Base-by-base conservation (phyloP, 1,140 invertebrate genomes). In the Vanessa atalanta region DNA sequence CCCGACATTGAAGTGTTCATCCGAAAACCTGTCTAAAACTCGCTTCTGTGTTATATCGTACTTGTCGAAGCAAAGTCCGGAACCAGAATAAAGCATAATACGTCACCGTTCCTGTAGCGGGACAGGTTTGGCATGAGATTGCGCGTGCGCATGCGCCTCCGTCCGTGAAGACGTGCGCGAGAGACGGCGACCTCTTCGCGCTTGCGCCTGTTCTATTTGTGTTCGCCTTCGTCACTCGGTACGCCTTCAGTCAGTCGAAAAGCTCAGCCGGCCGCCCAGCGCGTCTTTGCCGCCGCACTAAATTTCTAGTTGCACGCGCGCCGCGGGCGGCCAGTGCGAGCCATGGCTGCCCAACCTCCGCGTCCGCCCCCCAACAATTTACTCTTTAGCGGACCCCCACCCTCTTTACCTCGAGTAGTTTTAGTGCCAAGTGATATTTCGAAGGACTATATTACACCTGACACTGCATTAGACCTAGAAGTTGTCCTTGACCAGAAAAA, bases 151-250 rank as follows among this genome's bases (percentile, higher is more conserved):
- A 88, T 90, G 89, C 89, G 90, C 88, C 87, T 86, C 89, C 89
- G 88, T 85, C 88, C 89, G 85, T 91, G 90, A 91, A 92, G 88
- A 90, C 85, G 89, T 84, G 84, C 86, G 89, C 85, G 87, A 90
- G 90, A 92, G 87, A 89, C 86, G 88, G 88, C 87, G 88, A 89
- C 88, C 89, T 91, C 89, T 86, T 91, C 89, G 80, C 90, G 86
- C 87, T 91, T 88, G 90, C 87, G 89, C 84, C 89, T 81, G 88
- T 89, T 90, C 90, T 92, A 91, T 92, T 91, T 89, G 84, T 78
- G 90, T 90, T 88, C 90, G 89, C 84, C 88, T 89, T 89, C 90
- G 89, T 89, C 88, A 88, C 85, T 85, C 83, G 84, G 86, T 84
- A 80, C 88, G 86, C 87, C 88, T 88, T 93, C 88, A 90, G 88